These are phyloP conservation scores for Pseudorhiza aurosa DNA, from an alignment of 30 jellyfish, hydroid and myxozoan genomes.

Conservation along the genomic window DNA sequence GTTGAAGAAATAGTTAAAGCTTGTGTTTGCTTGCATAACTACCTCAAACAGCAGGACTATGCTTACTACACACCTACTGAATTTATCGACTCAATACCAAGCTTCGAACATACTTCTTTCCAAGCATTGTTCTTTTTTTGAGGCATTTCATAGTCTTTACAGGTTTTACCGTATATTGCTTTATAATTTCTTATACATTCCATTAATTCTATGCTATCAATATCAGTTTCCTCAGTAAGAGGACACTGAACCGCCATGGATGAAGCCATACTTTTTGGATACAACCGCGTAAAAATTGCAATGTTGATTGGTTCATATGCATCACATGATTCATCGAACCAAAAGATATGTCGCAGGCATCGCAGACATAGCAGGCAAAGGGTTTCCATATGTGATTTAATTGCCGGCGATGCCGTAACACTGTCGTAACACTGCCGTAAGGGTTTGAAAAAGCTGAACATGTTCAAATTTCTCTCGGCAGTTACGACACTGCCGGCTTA, in stretches of 20 bases:
- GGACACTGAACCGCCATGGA: no score
- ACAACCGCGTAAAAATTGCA: no score
- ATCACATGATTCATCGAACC: constrained; percentile 8
- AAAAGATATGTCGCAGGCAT: constrained; percentile 13
- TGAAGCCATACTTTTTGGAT: constrained; percentile 3
- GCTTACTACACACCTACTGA: constrained; percentile 45
- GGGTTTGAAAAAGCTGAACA: no score
- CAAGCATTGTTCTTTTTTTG: constrained; percentile 29
- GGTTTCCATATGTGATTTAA: background rate
- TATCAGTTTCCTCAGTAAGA: no score
- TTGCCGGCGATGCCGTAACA: constrained; percentile 2
- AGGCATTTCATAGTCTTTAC: constrained; percentile 13
- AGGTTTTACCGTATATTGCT: constrained; percentile 6
- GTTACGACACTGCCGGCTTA: no score
- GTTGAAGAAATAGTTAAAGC: constrained; percentile 44
- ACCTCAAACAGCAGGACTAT: constrained; percentile 45
- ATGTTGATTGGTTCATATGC: no score
- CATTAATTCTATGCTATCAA: constrained; percentile 16
- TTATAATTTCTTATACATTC: constrained; percentile 10
- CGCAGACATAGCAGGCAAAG: constrained; percentile 24
- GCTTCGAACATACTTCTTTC: constrained; percentile 25
- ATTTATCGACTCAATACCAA: constrained; percentile 44
- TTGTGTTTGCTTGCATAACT: constrained; percentile 40
- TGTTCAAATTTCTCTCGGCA: no score
- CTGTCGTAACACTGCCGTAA: no score